Conservation (phyloP, 2,797 vertebrate species). For the Parambassis ranga region DNA sequence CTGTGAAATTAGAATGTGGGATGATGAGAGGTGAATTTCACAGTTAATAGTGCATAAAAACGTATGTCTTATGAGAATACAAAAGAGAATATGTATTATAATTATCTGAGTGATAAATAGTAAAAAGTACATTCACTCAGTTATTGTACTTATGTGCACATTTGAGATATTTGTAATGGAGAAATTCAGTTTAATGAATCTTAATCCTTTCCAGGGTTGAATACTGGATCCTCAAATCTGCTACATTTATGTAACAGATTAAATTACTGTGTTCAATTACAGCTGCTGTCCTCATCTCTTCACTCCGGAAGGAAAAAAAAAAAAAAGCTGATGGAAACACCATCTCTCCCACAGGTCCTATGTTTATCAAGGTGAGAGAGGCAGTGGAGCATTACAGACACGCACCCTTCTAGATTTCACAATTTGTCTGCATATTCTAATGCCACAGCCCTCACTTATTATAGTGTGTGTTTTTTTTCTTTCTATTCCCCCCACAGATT, state of each 20-base stretch:
- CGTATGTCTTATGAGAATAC: not conserved
- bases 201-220: too few species aligned
- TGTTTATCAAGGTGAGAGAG: conserved; percentile 32
- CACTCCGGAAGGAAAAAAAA: not conserved
- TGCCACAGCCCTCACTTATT: not conserved
- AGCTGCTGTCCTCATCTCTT: conserved; percentile 42
- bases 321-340: conserved; percentile 24
- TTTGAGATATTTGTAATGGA: too few species aligned
- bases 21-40: not conserved
- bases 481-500: not conserved
- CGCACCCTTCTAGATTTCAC: not conserved
- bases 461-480: not conserved
- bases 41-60: not conserved
- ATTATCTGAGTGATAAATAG: not conserved
- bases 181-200: too few species aligned
- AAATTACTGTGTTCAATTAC: too few species aligned
- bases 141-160: too few species aligned
- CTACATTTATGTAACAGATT: too few species aligned
- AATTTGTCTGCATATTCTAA: not conserved
- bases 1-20: not conserved
- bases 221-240: too few species aligned
- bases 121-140: too few species aligned
- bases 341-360: conserved; percentile 20
- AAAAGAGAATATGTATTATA: not conserved
- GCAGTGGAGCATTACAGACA: not conserved